Conservation (phyloP, 1,140 invertebrate species). For the Eulimnadia texana region DNA sequence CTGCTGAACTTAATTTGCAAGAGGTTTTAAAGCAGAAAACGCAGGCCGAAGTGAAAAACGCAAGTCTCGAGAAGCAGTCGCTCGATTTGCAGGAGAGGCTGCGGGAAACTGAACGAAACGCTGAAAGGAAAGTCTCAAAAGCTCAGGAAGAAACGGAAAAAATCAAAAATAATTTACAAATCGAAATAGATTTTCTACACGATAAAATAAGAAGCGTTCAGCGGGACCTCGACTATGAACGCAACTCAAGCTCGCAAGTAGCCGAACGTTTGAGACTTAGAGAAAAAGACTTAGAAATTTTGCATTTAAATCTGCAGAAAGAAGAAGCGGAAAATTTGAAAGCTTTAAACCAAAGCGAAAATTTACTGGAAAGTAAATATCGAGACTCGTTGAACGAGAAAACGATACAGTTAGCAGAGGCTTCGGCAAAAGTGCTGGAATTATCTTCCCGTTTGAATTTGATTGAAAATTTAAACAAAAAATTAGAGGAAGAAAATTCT, state of each 20-base stretch:
- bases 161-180: background rate
- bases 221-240: background rate
- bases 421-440: background rate
- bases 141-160: background rate
- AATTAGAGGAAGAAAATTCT: background rate
- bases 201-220: background rate
- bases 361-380: background rate
- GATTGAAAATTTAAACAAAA: background rate
- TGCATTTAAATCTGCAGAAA: background rate
- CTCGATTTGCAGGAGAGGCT: background rate
- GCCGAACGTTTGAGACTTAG: background rate
- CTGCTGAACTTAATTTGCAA: background rate
- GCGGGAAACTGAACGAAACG: background rate
- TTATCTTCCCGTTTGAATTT: background rate
- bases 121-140: background rate
- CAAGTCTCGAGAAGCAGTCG: background rate
- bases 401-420: background rate
- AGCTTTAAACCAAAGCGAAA: background rate
- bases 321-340: background rate
- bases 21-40: background rate
- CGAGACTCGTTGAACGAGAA: conserved; percentile 3
- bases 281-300: conserved; percentile 5
- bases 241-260: background rate
- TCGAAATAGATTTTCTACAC: background rate
- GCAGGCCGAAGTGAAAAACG: background rate